Evolutionary conservation across 2,113 vertebrate species (phyloP), one percentile per base, ranked within the genome.

Genomic region (Corvus hawaiiensis): DNA sequence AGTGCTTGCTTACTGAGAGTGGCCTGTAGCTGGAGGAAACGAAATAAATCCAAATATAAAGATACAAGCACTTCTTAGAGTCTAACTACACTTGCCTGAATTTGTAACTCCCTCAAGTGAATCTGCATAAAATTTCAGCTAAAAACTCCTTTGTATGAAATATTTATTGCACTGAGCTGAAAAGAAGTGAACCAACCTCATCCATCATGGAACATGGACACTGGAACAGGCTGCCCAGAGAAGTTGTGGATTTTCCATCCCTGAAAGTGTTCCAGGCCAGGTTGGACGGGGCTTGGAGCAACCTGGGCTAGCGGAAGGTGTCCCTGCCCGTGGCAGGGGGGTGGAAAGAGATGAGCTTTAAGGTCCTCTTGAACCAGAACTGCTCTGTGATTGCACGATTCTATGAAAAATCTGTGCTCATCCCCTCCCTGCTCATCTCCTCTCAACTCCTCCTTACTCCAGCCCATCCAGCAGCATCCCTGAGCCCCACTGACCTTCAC

Each of bases 401-500:
- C 24, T 6, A 26, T 13, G 13, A 75, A 54, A 76, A 76, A 37
- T 19, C 9, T 19, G 30, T 69, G 48, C 3, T 35, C 35, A 55
- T 22, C n/a, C 41, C 26, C 48, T 69, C 48, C 41, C 32, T 46
- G 30, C 24, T 39, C 54, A 46, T 30, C 28, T 59, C 12, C 33
- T 75, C n/a, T 23, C 73, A 62, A 1, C 21, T 30, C n/a, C 28
- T 35, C 3, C 30, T 62, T 8, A 2, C 11, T n/a, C 62, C 71
- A 52, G 13, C 55, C 55, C 43, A 46, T 9, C 55, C 79, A 84
- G 72, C 55, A 90, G 48, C 43, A 43, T 28, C 27, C 56, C 41
- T 51, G 55, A 35, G 48, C 21, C 77, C 61, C 61, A 37, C 11
- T 92, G 97, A 99, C 99, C 98, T 98, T 99, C 68, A 98, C 98